Evolutionary conservation across 2,888 invertebrate genomes (phyloP), one percentile per base, ranked within the genome.

Genomic region (Pherbina coryleti): DNA sequence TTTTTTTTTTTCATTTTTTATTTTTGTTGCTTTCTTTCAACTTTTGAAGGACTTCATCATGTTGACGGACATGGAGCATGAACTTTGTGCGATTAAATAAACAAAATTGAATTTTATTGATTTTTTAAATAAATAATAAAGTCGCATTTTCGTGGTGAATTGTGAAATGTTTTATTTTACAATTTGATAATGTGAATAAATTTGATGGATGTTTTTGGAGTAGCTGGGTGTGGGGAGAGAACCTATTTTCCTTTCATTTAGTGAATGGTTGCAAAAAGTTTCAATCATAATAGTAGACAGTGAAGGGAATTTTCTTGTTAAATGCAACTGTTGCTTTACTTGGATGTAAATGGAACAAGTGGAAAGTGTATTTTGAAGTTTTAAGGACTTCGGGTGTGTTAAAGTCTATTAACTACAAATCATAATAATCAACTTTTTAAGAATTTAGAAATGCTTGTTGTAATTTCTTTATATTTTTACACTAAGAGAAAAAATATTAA

Each of bases 361-460:
- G 31, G 3, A 3, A 31, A 31, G 31, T 31, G 5, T 31, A 4
- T 31, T 31, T 3, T 4, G 31, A 31, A 31, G 31, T 31, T 31
- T 31, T 31, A 4, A 4, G 31, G 31, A 31, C 3, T 31, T 31
- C 31, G 3, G 3, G 5, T 5, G 3, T 5, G 31, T 31, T 31
- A 31, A 31, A 31, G 5, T 31, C 3, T 31, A 3, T 31, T 31
- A 5, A n/a, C 31, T 31, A 31, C 31, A 31, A 31, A 31, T 31
- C 31, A 31, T 31, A 31, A 31, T 31, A 31, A 31, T 4, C 31
- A 31, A 31, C 31, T 31, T 4, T 31, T 67, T 73, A 67, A 75
- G 75, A 75, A 80, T 75, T 73, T 73, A 77, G 75, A 25, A 31
- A 76, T 77, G 73, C n/a, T n/a, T n/a, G n/a, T n/a, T n/a, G n/a